A percentile compares a stretch with the other conserved stretches of the same genome.
phyloP scores from a whole-genome alignment of 2,113 vertebrate species.

The Barnardius zonarius region DNA sequence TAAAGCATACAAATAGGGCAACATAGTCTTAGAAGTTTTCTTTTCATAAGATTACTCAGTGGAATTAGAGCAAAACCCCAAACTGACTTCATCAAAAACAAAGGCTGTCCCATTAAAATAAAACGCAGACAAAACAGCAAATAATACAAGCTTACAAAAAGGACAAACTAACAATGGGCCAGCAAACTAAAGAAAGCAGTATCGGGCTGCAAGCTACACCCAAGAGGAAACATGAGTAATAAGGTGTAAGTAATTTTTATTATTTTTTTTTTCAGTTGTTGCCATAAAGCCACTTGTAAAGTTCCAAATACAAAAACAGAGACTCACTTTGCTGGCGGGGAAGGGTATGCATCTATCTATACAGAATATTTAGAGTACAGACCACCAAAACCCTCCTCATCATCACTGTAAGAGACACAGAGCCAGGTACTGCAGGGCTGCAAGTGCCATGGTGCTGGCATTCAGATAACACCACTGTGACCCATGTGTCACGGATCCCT shows the following conservation, averaged over 20 bases:
- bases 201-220: background rate
- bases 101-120: background rate
- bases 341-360: background rate
- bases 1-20: background rate
- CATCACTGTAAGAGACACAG: background rate
- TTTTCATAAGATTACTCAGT: background rate
- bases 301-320: background rate
- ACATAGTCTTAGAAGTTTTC: background rate
- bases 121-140: background rate
- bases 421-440: background rate
- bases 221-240: constrained; percentile 20
- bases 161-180: background rate
- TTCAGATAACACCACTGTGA: background rate
- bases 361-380: background rate
- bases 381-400: background rate
- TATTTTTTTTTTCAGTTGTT: background rate
- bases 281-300: background rate
- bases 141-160: background rate
- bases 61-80: background rate
- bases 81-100: background rate
- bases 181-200: background rate
- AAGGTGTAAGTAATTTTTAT: background rate
- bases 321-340: background rate
- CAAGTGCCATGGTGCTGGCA: rapidly evolving
- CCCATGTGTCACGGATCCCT: background rate